Conservation (phyloP, 1,140 invertebrate species). For the Zaprionus gabonicus region DNA sequence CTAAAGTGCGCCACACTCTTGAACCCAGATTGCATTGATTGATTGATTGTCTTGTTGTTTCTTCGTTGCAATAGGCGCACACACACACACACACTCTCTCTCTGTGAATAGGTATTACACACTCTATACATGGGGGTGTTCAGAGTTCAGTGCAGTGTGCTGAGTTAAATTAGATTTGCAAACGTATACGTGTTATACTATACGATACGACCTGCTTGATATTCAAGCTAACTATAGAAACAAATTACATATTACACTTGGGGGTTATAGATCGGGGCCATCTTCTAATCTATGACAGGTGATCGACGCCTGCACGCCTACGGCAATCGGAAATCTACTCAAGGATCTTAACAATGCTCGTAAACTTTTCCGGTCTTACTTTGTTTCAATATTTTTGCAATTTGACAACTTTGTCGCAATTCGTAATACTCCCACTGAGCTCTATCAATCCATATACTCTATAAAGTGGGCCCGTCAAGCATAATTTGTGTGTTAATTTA, state of each 20-base stretch:
- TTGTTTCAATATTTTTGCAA: neutral
- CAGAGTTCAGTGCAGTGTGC: constrained; percentile 34
- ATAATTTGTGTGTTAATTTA: neutral
- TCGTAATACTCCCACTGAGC: neutral
- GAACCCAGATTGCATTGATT: constrained; percentile 50
- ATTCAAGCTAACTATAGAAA: constrained; percentile 10
- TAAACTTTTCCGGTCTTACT: neutral
- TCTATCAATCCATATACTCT: neutral
- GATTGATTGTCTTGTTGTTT: constrained; percentile 50
- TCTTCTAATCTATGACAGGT: constrained; percentile 19
- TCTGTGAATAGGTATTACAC: neutral
- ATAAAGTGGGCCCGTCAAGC: constrained; percentile 1
- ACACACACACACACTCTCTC: neutral
- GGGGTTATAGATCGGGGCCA: constrained; percentile 17
- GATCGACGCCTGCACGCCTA: constrained; percentile 10
- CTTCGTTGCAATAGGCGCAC: neutral
- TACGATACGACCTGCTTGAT: neutral
- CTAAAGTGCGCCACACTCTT: constrained; percentile 44
- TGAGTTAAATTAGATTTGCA: constrained; percentile 22
- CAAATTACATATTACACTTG: neutral
- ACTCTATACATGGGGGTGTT: constrained; percentile 23
- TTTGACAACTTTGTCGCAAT: neutral
- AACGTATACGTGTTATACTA: neutral
- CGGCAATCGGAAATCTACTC: constrained; percentile 15
- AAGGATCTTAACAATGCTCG: neutral